phyloP scores from a whole-genome alignment of 2,797 vertebrate genomes.

The Rhinichthys osculus region DNA sequence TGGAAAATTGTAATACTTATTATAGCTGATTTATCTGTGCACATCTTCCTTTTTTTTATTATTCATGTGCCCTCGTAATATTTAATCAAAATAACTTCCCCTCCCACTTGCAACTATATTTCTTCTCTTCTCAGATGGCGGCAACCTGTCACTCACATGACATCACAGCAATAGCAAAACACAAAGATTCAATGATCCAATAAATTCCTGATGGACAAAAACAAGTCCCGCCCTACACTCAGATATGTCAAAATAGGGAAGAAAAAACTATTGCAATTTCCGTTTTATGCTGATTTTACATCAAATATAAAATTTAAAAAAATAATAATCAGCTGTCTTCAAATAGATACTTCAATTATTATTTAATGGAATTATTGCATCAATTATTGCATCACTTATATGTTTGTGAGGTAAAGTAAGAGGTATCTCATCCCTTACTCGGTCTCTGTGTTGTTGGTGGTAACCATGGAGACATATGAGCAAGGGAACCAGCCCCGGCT shows the following conservation, averaged over 20 bases:
- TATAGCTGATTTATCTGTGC: background rate
- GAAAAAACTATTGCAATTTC: background rate
- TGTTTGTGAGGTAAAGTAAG: background rate
- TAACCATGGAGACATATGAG: conserved; percentile 88
- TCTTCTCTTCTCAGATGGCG: background rate
- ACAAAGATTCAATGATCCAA: background rate
- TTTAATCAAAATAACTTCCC: background rate
- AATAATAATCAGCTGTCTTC: background rate
- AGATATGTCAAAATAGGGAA: background rate
- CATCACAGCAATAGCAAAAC: background rate
- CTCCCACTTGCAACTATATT: background rate
- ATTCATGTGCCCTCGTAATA: background rate
- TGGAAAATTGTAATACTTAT: background rate
- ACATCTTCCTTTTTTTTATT: background rate
- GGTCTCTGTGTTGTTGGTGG: conserved; percentile 70
- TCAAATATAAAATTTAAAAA: background rate
- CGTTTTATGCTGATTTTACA: background rate
- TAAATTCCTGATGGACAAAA: background rate
- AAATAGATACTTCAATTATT: background rate
- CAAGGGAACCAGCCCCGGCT: conserved; percentile 96
- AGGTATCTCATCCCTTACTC: conserved; percentile 69
- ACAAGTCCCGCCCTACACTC: background rate
- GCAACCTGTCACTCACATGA: background rate
- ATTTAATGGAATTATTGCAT: background rate
- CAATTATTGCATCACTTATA: background rate